These are phyloP conservation scores for Platypus cylindrus DNA, from an alignment of 2,888 invertebrate genomes.

Conservation along the genomic window DNA sequence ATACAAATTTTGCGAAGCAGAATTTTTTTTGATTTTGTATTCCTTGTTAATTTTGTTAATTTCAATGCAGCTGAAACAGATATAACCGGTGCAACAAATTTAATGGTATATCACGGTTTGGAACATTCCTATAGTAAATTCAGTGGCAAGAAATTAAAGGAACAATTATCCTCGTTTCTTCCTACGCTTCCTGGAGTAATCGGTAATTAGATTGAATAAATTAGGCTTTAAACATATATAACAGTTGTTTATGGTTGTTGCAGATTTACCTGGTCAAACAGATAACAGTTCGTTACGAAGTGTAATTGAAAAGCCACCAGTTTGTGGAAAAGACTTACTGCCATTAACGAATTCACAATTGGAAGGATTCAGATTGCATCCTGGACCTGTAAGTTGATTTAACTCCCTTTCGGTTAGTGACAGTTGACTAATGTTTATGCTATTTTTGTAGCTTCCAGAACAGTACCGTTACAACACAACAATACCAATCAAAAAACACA, in stretches of 20 bases:
- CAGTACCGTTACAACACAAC: conserved; percentile 89
- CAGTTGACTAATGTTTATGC: conserved; percentile 1
- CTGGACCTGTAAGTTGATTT: conserved; percentile 57
- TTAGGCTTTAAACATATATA: no score
- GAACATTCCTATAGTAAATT: conserved; percentile 97
- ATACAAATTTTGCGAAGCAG: not conserved
- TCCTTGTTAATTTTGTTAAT: not conserved
- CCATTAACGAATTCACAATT: conserved; percentile 79
- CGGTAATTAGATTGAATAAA: conserved; percentile 5
- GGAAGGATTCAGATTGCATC: conserved; percentile 87
- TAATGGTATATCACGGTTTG: conserved; percentile 91
- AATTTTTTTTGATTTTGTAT: not conserved
- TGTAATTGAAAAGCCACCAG: conserved; percentile 90
- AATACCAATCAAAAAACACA: conserved; percentile 83
- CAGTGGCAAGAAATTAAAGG: conserved; percentile 90
- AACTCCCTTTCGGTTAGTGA: not conserved
- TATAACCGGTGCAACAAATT: conserved; percentile 89
- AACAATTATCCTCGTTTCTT: conserved; percentile 87
- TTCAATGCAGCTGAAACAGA: conserved; percentile 75
- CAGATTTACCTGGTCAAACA: conserved; percentile 77
- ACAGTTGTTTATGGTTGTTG: conserved; percentile 3
- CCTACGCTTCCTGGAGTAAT: conserved; percentile 91
- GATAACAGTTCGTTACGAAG: conserved; percentile 82
- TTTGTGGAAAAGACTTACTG: conserved; percentile 79
- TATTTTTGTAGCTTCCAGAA: conserved; percentile 62